Base-by-base conservation (phyloP, 2,113 vertebrate species). In the Silurus asotus region DNA sequence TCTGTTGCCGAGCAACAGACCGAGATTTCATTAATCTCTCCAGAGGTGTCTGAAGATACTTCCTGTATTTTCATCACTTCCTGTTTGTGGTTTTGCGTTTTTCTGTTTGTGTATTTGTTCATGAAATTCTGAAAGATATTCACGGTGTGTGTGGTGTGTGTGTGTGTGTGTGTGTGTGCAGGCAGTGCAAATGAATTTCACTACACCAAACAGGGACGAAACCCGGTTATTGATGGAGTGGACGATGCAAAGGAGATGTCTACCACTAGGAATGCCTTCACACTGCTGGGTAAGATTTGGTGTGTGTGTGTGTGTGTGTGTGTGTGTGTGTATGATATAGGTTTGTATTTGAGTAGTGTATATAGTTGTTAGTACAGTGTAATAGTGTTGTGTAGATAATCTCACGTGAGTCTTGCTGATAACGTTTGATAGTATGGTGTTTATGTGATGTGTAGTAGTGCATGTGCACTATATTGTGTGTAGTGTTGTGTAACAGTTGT, bases 121-220 rank as follows among this genome's bases (percentile, higher is more conserved):
- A 6, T 37, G 7, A 28, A 45, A 17, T 70, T 70, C 28, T 45
- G 28, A 11, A n/a, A 0, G 0, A 48, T 19, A 48, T 72, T 17
- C 28, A 6, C 14, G n/a, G 15, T 3, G 25, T 17, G 28, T 70
- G 67, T 77, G 25, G 62, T 81, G 67, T 19, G 77, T 80, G 65
- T 59, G 65, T 69, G 75, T 10, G 23, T 76, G 77, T 49, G 85
- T 78, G 45, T 8, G 6, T n/a, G 48, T 55, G 20, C 88, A 99
- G 98, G 95, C 70, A 94, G 90, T 59, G 98, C 98, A 58, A 92
- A 95, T 88, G 92, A 92, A 87, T 99, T 99, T 90, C 93, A 96
- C 91, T 99, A 98, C 88, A 99, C 98, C 0, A 96, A 95, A 64
- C 97, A 99, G 92, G 98, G 98, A 67, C 93, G 96, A 82, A 99